A percentile compares a stretch with the other conserved stretches of the same genome.
Conservation (phyloP, 1,140 invertebrate genomes). For the Meloidogyne floridensis region DNA sequence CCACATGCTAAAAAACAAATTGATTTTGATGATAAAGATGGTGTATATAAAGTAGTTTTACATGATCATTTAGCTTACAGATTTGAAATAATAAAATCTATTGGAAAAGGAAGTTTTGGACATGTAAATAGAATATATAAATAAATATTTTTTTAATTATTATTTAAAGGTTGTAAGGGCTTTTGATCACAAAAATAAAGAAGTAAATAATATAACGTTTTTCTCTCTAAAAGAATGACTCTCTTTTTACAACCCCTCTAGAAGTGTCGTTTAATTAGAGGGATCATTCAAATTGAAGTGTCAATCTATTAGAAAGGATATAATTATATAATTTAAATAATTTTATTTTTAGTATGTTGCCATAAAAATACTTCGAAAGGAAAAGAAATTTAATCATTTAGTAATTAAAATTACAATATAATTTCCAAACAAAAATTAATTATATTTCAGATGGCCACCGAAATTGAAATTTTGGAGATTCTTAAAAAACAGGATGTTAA, state of each 20-base stretch:
- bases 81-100: conserved; percentile 93
- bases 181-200: conserved; percentile 69
- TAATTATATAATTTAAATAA: neutral
- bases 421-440: no score
- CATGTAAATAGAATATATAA: conserved; percentile 69
- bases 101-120: conserved; percentile 98
- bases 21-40: conserved; percentile 80
- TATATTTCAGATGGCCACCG: conserved; percentile 80
- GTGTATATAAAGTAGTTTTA: conserved; percentile 92
- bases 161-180: conserved; percentile 72
- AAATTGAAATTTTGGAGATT: conserved; percentile 94
- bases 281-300: no score
- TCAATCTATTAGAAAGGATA: no score
- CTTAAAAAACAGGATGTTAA: conserved; percentile 93
- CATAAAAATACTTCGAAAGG: conserved; percentile 75
- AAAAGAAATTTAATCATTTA: conserved; percentile 95
- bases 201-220: conserved; percentile 31
- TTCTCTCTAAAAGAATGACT: no score
- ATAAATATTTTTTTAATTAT: neutral
- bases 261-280: no score
- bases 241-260: no score
- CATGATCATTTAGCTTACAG: conserved; percentile 97
- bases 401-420: neutral
- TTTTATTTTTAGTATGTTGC: conserved; percentile 65
- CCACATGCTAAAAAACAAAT: conserved; percentile 65